A percentile compares a stretch with the other conserved stretches of the same genome.
Evolutionary conservation across 2,113 vertebrate species (phyloP).

Genomic region (Caloenas nicobarica): DNA sequence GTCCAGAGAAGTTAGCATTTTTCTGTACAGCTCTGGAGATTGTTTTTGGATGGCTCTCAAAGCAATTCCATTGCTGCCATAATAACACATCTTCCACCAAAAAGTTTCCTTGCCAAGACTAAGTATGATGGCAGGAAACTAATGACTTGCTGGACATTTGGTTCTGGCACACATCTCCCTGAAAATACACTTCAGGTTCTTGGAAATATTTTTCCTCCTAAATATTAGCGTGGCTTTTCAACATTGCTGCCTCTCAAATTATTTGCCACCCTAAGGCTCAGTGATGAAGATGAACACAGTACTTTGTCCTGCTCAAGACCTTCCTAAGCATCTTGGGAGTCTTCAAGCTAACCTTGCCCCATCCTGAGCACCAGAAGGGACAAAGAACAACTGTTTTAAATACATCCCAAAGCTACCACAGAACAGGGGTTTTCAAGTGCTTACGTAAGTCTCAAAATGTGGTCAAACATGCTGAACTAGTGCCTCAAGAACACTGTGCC

Average conservation of each 20-base stretch:
- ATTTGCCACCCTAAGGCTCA: background rate
- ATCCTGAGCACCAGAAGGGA: background rate
- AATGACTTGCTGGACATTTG: conserved; percentile 12
- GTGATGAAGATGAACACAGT: background rate
- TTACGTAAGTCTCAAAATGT: background rate
- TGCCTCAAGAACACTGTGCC: background rate
- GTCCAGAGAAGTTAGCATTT: background rate
- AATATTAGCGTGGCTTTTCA: background rate
- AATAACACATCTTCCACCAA: conserved; percentile 19
- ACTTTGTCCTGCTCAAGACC: background rate
- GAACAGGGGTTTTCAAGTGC: background rate
- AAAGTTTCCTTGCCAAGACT: conserved; percentile 4
- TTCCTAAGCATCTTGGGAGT: background rate
- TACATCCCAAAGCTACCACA: background rate
- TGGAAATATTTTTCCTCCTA: background rate
- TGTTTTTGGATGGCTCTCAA: conserved; percentile 49
- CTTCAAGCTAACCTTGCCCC: background rate
- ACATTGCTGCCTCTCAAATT: background rate
- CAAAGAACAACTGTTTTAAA: background rate
- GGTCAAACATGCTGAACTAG: background rate
- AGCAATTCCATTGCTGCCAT: conserved; percentile 26
- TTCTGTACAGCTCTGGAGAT: background rate
- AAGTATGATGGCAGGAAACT: background rate
- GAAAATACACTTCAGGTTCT: background rate
- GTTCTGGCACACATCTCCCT: background rate